phyloP scores from a whole-genome alignment of 2,113 vertebrate genomes.

The Ageneiosus marmoratus region DNA sequence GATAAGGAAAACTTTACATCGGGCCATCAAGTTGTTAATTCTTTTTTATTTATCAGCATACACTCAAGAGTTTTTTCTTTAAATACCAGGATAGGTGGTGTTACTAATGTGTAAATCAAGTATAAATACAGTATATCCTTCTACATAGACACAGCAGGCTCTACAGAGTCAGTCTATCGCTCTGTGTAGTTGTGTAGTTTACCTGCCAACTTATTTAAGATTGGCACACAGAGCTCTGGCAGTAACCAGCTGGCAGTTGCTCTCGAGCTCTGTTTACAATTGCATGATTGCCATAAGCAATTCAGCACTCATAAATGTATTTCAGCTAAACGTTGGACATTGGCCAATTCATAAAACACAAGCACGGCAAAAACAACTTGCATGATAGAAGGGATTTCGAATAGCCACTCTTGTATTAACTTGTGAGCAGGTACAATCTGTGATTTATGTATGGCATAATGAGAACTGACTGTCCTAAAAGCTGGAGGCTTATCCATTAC shows the following conservation, averaged over 20 bases:
- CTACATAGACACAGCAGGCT: not conserved
- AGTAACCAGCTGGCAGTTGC: slow-evolving; percentile 1
- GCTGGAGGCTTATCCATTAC: not conserved
- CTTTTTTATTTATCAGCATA: not conserved
- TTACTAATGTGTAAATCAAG: not conserved
- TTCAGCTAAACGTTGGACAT: not conserved
- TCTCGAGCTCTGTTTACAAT: slow-evolving; percentile 21
- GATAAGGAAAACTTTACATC: not conserved
- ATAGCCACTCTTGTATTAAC: not conserved
- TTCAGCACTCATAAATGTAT: slow-evolving; percentile 13
- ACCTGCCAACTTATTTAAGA: slow-evolving; percentile 24
- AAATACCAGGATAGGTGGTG: not conserved
- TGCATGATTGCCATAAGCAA: slow-evolving; percentile 6
- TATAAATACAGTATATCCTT: not conserved
- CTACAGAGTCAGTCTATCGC: not conserved
- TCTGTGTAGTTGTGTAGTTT: not conserved
- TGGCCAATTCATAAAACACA: slow-evolving; percentile 2
- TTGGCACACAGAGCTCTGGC: slow-evolving; percentile 13
- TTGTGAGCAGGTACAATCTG: not conserved
- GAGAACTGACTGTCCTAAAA: not conserved
- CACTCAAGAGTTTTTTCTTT: not conserved
- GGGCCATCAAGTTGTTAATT: not conserved
- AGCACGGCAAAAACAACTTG: not conserved
- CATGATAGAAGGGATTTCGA: not conserved
- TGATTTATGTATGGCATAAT: slow-evolving; percentile 2